phyloP scores from a whole-genome alignment of 1,140 invertebrate species.

The Temnothorax curvispinosus region DNA sequence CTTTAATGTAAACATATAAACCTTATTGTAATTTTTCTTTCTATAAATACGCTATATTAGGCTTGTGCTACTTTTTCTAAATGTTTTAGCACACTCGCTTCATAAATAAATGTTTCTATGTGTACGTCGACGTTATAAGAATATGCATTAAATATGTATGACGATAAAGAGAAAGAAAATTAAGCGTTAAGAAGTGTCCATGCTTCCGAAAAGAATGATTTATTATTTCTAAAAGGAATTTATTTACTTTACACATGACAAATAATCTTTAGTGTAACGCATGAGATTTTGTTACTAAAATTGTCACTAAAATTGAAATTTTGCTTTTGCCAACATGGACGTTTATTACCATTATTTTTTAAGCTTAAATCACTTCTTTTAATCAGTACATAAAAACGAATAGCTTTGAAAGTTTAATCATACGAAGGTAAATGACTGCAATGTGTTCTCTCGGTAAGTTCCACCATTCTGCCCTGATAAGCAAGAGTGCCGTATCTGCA shows the following conservation, averaged over 20 bases:
- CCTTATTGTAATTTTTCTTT: not conserved
- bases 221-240: not conserved
- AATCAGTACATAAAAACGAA: not conserved
- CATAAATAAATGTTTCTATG: not conserved
- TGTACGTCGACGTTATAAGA: not conserved
- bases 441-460: constrained; percentile 5
- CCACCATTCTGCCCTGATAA: not conserved
- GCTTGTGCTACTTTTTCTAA: not conserved
- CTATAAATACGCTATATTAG: not conserved
- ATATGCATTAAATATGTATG: not conserved
- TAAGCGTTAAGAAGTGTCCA: not conserved
- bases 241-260: not conserved
- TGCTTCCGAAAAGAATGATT: not conserved
- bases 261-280: constrained; percentile 6
- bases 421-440: constrained; percentile 11
- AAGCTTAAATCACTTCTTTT: not conserved
- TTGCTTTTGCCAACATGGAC: not conserved
- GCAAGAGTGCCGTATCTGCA: too few species aligned
- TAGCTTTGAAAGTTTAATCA: constrained; percentile 21
- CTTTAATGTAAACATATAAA: not conserved
- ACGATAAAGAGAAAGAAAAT: not conserved
- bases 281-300: not conserved
- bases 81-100: not conserved
- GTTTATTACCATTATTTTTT: not conserved
- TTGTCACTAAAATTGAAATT: not conserved